Evolutionary conservation across 1,140 invertebrate genomes (phyloP).

Genomic region (Spodoptera frugiperda): DNA sequence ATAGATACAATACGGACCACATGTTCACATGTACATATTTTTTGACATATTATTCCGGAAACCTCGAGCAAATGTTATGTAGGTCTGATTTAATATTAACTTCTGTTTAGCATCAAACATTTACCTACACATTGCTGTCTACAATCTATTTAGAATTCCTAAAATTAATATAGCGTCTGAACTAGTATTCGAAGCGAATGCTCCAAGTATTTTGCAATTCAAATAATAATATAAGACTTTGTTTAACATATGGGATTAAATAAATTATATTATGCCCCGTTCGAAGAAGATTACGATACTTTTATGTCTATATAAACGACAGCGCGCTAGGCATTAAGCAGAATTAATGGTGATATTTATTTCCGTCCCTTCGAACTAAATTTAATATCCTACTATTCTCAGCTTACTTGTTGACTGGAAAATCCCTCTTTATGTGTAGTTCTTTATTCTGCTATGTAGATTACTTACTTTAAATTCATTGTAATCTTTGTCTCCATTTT

Average conservation of each 20-base stretch:
- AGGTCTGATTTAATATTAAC: background rate
- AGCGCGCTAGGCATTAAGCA: conserved; percentile 30
- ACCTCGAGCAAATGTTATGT: too few relatives aligned
- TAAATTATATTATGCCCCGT: conserved; percentile 32
- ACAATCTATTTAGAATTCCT: conserved; percentile 22
- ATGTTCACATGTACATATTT: too few relatives aligned
- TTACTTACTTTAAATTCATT: too few relatives aligned
- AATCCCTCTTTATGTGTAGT: background rate
- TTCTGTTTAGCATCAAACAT: conserved; percentile 21
- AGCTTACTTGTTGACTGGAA: conserved; percentile 20
- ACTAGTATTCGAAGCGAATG: conserved; percentile 11
- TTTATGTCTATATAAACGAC: conserved; percentile 37
- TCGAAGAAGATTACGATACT: conserved; percentile 29
- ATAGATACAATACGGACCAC: too few relatives aligned
- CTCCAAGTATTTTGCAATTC: conserved; percentile 12
- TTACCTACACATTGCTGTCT: conserved; percentile 5
- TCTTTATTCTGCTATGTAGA: too few relatives aligned
- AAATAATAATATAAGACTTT: conserved; percentile 22
- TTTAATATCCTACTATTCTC: conserved; percentile 32
- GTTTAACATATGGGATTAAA: conserved; percentile 42
- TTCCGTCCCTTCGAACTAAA: conserved; percentile 34
- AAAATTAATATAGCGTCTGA: conserved; percentile 9
- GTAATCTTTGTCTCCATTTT: too few relatives aligned
- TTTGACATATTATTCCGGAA: too few relatives aligned
- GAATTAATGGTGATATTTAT: conserved; percentile 39